Evolutionary conservation across 2,113 vertebrate genomes (phyloP), one percentile per base, ranked within the genome.

Genomic region (Lagopus leucura): DNA sequence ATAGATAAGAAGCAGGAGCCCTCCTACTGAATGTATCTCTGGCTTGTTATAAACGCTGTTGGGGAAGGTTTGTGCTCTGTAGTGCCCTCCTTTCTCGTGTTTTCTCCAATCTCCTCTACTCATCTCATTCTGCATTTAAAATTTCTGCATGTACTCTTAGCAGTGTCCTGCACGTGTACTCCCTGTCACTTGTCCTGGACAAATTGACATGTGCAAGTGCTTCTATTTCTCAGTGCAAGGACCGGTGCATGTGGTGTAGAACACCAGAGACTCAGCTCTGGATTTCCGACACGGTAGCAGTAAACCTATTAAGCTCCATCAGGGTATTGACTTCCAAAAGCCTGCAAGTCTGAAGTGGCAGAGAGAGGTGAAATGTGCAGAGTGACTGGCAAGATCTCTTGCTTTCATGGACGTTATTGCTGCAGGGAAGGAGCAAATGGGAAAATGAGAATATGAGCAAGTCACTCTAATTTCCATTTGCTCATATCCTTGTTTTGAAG

Each of bases 281-380:
- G 45, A 32, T 67, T 70, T 93, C 34, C 82, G 36, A 70, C 40
- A 55, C 50, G 21, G 72, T 61, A 81, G 24, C n/a, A 82, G 50
- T 82, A 58, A 77, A 89, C 72, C 34, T 48, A 22, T 45, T 82
- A 74, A 81, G 36, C 43, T 32, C 32, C 16, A 27, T 74, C 69
- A 54, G 5, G 2, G 28, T 60, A 72, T 79, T 52, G 60, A 75
- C 67, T 85, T 83, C 17, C 38, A 27, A 32, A 81, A 88, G 83
- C 74, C 92, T 95, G 34, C 43, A 73, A 78, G 65, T 93, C 77
- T 92, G 89, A 96, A 94, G 76, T 20, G 61, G 66, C 47, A 82
- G 17, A 25, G 72, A 75, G 47, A 83, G 76, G 52, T 74, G 60
- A 80, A 88, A 90, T 2, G 2, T 32, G 63, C 24, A 19, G 75